A percentile compares a stretch with the other conserved stretches of the same genome.
Evolutionary conservation across 2,888 invertebrate genomes (phyloP).

Genomic region (Gymnocheta viridis): DNA sequence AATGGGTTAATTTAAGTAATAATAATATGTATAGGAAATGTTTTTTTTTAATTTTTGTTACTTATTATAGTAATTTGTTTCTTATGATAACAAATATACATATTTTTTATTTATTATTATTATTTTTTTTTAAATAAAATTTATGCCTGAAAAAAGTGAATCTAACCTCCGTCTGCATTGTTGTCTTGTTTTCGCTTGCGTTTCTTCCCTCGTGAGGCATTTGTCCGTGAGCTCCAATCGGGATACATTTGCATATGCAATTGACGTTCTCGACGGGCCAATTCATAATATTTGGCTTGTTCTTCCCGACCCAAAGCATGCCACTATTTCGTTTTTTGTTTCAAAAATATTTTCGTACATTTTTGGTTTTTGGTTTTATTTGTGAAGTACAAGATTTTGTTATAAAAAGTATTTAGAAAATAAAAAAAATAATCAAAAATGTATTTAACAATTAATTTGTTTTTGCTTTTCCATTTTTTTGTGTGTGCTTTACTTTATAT

Average conservation of each 20-base stretch:
- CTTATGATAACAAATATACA: slow-evolving; percentile 51
- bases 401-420: slow-evolving; percentile 56
- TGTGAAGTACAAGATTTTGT: slow-evolving; percentile 62
- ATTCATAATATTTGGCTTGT: slow-evolving; percentile 99
- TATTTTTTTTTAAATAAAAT: slow-evolving; percentile 20
- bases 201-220: slow-evolving; percentile 99
- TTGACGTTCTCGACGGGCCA: slow-evolving; percentile 99
- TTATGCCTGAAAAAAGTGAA: slow-evolving; percentile 59
- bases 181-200: slow-evolving; percentile 99
- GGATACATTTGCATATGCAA: slow-evolving; percentile 99
- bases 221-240: slow-evolving; percentile 99
- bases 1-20: slow-evolving; percentile 59
- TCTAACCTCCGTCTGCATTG: slow-evolving; percentile 92
- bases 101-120: slow-evolving; percentile 81
- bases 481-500: slow-evolving; percentile 16
- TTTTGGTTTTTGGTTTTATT: no score
- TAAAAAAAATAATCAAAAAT: slow-evolving; percentile 72
- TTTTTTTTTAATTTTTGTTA: slow-evolving; percentile 31
- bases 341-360: not conserved
- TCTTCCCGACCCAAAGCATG: slow-evolving; percentile 99
- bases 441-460: slow-evolving; percentile 64
- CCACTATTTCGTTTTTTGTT: slow-evolving; percentile 87
- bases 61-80: slow-evolving; percentile 71
- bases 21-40: slow-evolving; percentile 35
- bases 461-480: slow-evolving; percentile 67